A percentile compares a stretch with the other conserved stretches of the same genome.
phyloP scores from a whole-genome alignment of 2,797 vertebrate genomes.

The Delichon dasypus region DNA sequence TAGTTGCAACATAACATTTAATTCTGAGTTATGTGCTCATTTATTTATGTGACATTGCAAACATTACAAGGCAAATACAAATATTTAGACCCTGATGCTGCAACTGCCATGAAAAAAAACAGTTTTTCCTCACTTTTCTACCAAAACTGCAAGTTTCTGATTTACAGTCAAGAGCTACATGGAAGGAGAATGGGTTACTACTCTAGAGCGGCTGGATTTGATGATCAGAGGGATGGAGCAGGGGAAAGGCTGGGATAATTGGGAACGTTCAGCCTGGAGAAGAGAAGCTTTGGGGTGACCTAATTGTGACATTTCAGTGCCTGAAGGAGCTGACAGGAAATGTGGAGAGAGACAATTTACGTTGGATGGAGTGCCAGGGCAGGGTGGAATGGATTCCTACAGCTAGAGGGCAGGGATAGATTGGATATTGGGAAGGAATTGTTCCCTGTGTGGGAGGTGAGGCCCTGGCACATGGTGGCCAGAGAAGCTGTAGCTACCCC shows the following conservation, averaged over 20 bases:
- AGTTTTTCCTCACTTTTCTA: not conserved
- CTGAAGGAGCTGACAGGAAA: not conserved
- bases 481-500: not conserved
- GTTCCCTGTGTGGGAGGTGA: rapidly evolving
- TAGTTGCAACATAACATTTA: constrained; percentile 69
- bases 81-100: constrained; percentile 23
- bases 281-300: not conserved
- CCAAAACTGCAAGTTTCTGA: not conserved
- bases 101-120: not conserved
- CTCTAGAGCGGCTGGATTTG: not conserved
- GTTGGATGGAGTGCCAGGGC: rapidly evolving
- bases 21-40: constrained; percentile 62
- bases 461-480: not conserved
- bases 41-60: constrained; percentile 68
- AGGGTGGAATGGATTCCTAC: not conserved
- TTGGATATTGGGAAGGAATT: not conserved
- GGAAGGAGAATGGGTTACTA: not conserved
- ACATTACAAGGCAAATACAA: constrained; percentile 60
- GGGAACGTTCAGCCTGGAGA: not conserved
- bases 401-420: not conserved
- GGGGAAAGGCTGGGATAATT: not conserved
- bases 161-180: not conserved
- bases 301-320: not conserved
- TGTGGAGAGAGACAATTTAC: rapidly evolving
- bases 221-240: not conserved